Evolutionary conservation across 2,797 vertebrate species (phyloP), one percentile per base, ranked within the genome.

Genomic region (Ispidina picta): DNA sequence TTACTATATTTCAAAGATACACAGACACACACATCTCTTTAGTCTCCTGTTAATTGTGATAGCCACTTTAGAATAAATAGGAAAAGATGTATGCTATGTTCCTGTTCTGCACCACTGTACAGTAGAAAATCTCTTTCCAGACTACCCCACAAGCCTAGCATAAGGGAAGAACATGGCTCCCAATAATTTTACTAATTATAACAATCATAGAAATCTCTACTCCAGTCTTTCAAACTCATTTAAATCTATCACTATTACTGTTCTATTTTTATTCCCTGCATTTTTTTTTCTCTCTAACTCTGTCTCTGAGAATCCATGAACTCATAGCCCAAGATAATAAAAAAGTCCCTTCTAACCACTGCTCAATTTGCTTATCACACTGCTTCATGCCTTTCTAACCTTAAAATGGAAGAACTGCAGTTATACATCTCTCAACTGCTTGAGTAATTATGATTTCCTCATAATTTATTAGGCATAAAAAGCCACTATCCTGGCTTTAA

Each of bases 11-110:
- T 52, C 10, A 18, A 28, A 52, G 49, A 21, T 21, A 19, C 3
- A 31, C 16, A 56, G 1, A 25, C 1, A 23, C 4, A 62, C 5
- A 25, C 1, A 3, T 3, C 5, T 56, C 4, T 58, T 83, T 28
- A 13, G 9, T 55, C 37, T 28, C 3, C 12, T 58, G 5, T 37
- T 37, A 37, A 14, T 41, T 79, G 28, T 44, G 31, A 10, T 8
- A 83, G 49, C 60, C 28, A 23, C 6, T 60, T 52, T 15, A 26
- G 14, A 71, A 7, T 56, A 13, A 39, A 28, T 20, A 6, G 5
- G 16, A 8, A 72, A 66, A 80, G 1, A 6, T 60, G 55, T 51
- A 21, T 2, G 0, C 31, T 51, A 55, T 17, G 3, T 19, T 71
- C 9, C 37, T 55, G 13, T 51, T 85, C 19, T 55, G 2, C 21